Conservation (phyloP, 2,113 vertebrate species). For the Terrapene triunguis region DNA sequence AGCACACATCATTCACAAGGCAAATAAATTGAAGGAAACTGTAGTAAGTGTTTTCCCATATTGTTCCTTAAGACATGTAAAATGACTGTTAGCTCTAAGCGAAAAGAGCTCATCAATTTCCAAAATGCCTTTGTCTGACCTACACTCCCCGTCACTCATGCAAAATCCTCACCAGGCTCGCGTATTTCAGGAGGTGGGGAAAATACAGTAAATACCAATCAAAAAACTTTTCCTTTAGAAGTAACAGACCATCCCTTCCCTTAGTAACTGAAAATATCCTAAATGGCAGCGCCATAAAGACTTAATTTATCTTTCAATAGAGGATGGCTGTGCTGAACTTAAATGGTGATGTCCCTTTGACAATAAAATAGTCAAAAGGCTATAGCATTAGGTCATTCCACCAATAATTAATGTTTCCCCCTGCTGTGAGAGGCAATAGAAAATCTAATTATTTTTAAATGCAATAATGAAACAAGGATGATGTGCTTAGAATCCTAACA, state of each 20-base stretch:
- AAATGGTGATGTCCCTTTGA: background rate
- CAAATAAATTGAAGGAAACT: background rate
- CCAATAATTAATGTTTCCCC: background rate
- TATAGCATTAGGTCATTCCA: background rate
- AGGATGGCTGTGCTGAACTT: background rate
- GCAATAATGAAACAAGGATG: background rate
- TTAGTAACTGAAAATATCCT: background rate
- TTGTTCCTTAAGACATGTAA: background rate
- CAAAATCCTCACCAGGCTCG: background rate
- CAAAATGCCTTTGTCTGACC: background rate
- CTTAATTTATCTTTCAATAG: background rate
- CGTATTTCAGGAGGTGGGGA: background rate
- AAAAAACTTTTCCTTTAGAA: background rate
- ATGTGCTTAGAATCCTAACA: background rate
- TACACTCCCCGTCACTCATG: background rate
- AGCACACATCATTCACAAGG: background rate
- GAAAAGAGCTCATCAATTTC: background rate
- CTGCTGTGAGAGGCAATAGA: background rate
- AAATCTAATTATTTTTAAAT: background rate
- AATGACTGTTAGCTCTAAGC: background rate
- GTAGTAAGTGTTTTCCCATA: background rate
- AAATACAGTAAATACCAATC: background rate
- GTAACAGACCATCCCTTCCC: background rate
- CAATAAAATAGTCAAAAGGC: background rate
- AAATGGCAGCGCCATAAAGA: background rate